Evolutionary conservation across 2,888 invertebrate species (phyloP).

Genomic region (Drosophila algonquin): DNA sequence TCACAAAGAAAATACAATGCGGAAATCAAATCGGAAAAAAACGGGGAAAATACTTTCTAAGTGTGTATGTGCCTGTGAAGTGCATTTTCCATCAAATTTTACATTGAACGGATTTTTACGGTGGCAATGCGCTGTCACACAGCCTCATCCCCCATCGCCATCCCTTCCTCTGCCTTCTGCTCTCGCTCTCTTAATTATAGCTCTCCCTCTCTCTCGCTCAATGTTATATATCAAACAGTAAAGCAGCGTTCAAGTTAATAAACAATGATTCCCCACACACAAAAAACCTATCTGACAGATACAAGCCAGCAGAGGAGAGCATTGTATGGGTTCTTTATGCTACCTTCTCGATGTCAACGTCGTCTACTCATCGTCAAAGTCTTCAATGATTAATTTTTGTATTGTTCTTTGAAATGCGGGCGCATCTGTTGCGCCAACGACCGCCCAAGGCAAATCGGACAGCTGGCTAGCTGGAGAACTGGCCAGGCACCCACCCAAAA

Average conservation of each 20-base stretch:
- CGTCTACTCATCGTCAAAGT: constrained; percentile 47
- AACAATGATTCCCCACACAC: constrained; percentile 43
- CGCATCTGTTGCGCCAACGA: constrained; percentile 74
- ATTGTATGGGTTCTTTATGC: constrained; percentile 40
- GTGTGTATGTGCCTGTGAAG: constrained; percentile 46
- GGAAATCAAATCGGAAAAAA: constrained; percentile 58
- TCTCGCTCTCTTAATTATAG: constrained; percentile 50
- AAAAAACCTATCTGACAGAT: constrained; percentile 54
- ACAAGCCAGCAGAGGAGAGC: constrained; percentile 12
- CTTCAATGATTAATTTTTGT: constrained; percentile 69
- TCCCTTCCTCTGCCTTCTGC: too few species aligned
- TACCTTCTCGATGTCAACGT: constrained; percentile 46
- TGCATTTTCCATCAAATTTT: constrained; percentile 60
- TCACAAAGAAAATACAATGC: constrained; percentile 56
- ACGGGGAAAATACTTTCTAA: constrained; percentile 53
- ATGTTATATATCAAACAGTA: constrained; percentile 54
- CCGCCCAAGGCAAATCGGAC: constrained; percentile 46
- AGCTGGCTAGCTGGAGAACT: constrained; percentile 45
- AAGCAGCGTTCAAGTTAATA: constrained; percentile 53
- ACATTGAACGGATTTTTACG: constrained; percentile 42
- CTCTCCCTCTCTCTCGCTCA: constrained; percentile 24
- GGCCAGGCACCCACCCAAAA: constrained; percentile 43
- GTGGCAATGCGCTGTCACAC: constrained; percentile 35
- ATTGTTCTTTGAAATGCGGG: constrained; percentile 63
- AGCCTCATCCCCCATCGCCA: neutral